Evolutionary conservation across 2,797 vertebrate genomes (phyloP).

Genomic region (Gymnoscopelus microlampas): DNA sequence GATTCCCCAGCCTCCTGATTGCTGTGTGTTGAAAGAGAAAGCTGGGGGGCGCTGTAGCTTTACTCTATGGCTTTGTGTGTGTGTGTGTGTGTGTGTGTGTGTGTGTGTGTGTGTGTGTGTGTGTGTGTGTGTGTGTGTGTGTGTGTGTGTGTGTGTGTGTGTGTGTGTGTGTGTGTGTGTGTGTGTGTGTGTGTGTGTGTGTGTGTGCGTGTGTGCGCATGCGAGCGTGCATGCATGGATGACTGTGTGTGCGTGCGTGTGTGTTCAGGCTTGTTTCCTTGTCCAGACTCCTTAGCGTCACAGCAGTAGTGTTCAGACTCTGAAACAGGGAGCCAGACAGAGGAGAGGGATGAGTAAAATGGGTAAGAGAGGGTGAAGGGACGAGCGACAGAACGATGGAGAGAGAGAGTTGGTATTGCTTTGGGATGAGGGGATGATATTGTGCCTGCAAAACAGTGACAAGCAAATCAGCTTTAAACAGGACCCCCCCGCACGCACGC

Average conservation of each 20-base stretch:
- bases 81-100: constrained; percentile 17
- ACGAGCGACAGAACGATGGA: constrained; percentile 26
- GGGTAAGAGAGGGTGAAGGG: constrained; percentile 61
- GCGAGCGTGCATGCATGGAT: not conserved
- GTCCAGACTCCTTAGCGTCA: constrained; percentile 80
- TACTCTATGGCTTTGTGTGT: constrained; percentile 46
- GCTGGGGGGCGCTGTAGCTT: constrained; percentile 79
- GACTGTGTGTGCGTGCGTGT: not conserved
- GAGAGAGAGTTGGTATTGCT: constrained; percentile 41
- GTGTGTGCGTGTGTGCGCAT: not conserved
- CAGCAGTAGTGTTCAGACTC: constrained; percentile 73
- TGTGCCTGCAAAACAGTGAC: constrained; percentile 70
- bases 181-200: not conserved
- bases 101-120: constrained; percentile 35
- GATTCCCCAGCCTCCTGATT: constrained; percentile 9
- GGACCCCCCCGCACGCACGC: constrained; percentile 39
- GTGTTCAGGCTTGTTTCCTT: constrained; percentile 69
- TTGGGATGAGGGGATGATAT: constrained; percentile 64
- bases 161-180: constrained; percentile 1
- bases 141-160: constrained; percentile 27
- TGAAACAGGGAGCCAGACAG: constrained; percentile 73
- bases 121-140: constrained; percentile 18
- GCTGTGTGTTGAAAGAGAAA: constrained; percentile 46
- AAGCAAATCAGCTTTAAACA: constrained; percentile 69
- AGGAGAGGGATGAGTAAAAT: constrained; percentile 75